Conservation (phyloP, 2,113 vertebrate genomes). For the Phaetusa simplex region DNA sequence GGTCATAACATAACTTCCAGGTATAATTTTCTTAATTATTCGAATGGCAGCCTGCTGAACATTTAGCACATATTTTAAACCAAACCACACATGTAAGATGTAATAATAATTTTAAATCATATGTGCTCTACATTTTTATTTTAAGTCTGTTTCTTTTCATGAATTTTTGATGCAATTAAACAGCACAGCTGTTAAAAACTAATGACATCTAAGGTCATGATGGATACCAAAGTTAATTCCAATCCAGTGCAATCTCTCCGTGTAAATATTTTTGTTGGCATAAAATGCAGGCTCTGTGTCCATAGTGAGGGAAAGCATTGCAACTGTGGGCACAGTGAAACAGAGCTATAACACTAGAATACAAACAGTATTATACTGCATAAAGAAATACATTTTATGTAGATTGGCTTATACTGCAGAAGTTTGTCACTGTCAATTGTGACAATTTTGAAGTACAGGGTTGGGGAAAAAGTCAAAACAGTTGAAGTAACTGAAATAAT, state of each 20-base stretch:
- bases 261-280: constrained; percentile 62
- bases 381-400: neutral
- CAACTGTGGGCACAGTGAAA: constrained; percentile 1
- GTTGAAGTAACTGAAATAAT: neutral
- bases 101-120: neutral
- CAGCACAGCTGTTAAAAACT: constrained; percentile 35
- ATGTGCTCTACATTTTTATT: neutral
- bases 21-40: neutral
- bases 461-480: neutral
- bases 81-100: neutral
- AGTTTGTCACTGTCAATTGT: neutral
- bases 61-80: neutral
- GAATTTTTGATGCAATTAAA: constrained; percentile 15
- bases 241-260: neutral
- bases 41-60: neutral
- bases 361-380: neutral
- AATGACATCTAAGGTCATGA: neutral
- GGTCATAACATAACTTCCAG: neutral
- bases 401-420: neutral
- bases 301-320: neutral
- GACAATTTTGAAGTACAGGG: neutral
- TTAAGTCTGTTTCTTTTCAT: neutral
- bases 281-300: neutral
- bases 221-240: neutral
- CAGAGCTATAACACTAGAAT: constrained; percentile 2